phyloP scores from a whole-genome alignment of 2,113 vertebrate species.

The Origma solitaria region DNA sequence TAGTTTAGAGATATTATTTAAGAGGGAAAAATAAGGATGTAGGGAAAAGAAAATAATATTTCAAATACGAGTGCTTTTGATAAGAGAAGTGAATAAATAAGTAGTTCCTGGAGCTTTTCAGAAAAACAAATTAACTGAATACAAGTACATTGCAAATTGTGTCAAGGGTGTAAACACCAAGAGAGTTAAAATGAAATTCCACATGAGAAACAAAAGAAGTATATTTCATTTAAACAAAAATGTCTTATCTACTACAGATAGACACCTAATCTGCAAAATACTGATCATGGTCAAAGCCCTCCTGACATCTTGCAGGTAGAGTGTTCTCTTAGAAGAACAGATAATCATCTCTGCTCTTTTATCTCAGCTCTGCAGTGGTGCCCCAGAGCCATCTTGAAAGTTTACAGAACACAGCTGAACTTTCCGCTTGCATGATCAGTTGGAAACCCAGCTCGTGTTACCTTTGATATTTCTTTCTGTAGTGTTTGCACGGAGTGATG shows the following conservation, averaged over 20 bases:
- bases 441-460: not conserved
- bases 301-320: not conserved
- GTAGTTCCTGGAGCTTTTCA: not conserved
- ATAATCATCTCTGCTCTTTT: slow-evolving; percentile 39
- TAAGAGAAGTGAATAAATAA: not conserved
- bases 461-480: slow-evolving; percentile 50
- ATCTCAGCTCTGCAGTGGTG: slow-evolving; percentile 36
- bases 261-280: not conserved
- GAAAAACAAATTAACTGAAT: not conserved
- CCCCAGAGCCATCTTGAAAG: slow-evolving; percentile 38
- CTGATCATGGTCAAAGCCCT: not conserved
- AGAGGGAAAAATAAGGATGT: not conserved
- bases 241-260: not conserved
- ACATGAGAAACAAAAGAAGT: not conserved
- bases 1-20: not conserved
- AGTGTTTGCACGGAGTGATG: not conserved
- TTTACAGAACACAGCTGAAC: slow-evolving; percentile 8
- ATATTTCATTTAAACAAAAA: not conserved
- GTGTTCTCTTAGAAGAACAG: not conserved
- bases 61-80: not conserved
- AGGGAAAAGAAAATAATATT: not conserved
- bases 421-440: not conserved
- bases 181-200: not conserved
- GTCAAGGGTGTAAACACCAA: not conserved
- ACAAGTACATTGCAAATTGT: not conserved